These are phyloP conservation scores for Cephus cinctus DNA, from an alignment of 1,140 invertebrate species.

Conservation along the genomic window DNA sequence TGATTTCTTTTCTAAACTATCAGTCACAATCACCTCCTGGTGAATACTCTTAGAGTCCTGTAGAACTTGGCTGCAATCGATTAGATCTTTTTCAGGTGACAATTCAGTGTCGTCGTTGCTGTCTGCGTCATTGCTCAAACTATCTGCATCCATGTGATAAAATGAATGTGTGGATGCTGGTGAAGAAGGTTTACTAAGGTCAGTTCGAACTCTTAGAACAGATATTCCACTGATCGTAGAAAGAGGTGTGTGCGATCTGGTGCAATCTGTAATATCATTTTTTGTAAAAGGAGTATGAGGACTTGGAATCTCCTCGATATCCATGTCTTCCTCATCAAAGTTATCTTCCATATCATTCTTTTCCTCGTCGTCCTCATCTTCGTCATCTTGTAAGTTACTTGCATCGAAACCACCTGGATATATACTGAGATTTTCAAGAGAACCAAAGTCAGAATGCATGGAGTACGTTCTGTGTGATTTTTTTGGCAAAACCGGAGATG, in stretches of 20 bases:
- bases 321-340: conserved; percentile 55
- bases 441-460: conserved; percentile 39
- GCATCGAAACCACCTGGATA: conserved; percentile 43
- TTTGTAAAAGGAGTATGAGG: conserved; percentile 37
- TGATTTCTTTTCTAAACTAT: conserved; percentile 20
- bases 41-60: conserved; percentile 24
- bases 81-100: conserved; percentile 50
- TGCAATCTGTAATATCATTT: conserved; percentile 19
- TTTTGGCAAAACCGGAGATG: conserved; percentile 37
- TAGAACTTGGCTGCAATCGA: conserved; percentile 36
- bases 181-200: conserved; percentile 36
- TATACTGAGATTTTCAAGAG: conserved; percentile 38
- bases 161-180: conserved; percentile 39
- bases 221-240: conserved; percentile 38
- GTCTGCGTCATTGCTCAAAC: conserved; percentile 19
- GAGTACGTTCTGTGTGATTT: conserved; percentile 32
- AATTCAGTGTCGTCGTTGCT: conserved; percentile 42
- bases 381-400: conserved; percentile 35
- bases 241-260: conserved; percentile 38
- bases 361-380: conserved; percentile 42
- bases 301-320: conserved; percentile 39
- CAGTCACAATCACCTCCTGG: conserved; percentile 22
- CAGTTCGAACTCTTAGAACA: conserved; percentile 33
- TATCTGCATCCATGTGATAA: conserved; percentile 34
- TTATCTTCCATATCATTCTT: conserved; percentile 42